phyloP scores from a whole-genome alignment of 23 tunicate species.

The Pegea sp. region DNA sequence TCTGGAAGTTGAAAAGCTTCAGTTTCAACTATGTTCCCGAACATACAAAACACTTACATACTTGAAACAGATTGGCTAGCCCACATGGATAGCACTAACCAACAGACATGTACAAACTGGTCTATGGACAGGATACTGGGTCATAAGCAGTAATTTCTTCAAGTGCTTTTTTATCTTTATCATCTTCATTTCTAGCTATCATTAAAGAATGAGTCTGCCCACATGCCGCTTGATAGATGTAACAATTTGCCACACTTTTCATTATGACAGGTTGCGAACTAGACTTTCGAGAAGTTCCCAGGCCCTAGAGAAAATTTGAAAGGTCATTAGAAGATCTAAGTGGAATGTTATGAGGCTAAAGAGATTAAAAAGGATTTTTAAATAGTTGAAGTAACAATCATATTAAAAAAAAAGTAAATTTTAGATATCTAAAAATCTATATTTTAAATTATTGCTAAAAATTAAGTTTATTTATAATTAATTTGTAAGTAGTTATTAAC shows the following conservation, averaged over 20 bases:
- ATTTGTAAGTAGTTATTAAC: no score
- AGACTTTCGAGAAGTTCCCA: slow-evolving; percentile 73
- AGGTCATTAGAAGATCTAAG: neutral
- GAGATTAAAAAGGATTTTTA: neutral
- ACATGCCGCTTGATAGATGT: slow-evolving; percentile 24
- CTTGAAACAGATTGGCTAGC: no score
- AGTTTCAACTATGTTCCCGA: no score
- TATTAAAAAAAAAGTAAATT: no score
- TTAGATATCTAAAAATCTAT: no score
- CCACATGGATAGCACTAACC: no score
- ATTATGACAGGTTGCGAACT: slow-evolving; percentile 62
- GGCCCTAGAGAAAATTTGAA: slow-evolving; percentile 14
- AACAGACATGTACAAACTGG: no score
- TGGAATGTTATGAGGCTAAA: neutral
- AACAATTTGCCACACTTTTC: slow-evolving; percentile 21
- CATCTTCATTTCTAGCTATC: slow-evolving; percentile 27
- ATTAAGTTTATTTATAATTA: no score
- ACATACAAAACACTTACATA: no score
- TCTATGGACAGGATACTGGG: slow-evolving; percentile 24
- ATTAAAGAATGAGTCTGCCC: slow-evolving; percentile 52
- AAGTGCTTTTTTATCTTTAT: slow-evolving; percentile 21
- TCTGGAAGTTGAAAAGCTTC: no score
- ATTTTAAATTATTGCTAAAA: no score
- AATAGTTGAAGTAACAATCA: no score
- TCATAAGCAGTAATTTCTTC: slow-evolving; percentile 31